Base-by-base conservation (phyloP, 2,113 vertebrate genomes). In the Picathartes gymnocephalus region DNA sequence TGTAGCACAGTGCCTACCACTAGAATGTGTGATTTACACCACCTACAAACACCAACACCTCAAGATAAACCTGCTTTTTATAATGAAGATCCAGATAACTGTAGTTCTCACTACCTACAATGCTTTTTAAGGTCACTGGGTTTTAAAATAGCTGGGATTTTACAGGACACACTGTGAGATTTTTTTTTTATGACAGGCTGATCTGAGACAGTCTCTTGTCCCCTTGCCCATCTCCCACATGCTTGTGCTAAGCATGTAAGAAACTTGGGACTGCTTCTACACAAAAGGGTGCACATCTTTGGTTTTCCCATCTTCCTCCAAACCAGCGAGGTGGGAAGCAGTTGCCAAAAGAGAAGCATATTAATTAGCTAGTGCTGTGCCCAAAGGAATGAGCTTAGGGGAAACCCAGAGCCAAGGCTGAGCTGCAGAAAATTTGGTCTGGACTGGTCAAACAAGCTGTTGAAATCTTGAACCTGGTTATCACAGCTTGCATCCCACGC, bases 1-100 rank as follows among this genome's bases (percentile, higher is more conserved):
- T 97, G 83, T 97, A 95, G 97, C 97, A 98, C 87, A 95, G 94
- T 62, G 92, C 88, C 88, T 84, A 64, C 85, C 95, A 79, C 72
- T 65, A 86, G 76, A 91, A 87, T 19, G 78, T 92, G 58, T 68
- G 94, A 96, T 87, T 96, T 95, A 90, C 45, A 95, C 86, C 65
- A 71, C 86, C 72, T 69, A 90, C 84, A 88, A 97, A 95, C 57
- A 54, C 68, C 89, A 93, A 88, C 60, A 86, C 83, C 82, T 96
- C 39, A 21, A 96, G 91, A 90, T 91, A 93, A 94, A 97, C 66
- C 24, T 84, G 78, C 39, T 86, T 24, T 56, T 90, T 70, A 58
- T 11, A 83, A 76, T 82, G 57, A 86, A 76, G 65, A 73, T 66
- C 20, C 81, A 54, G 35, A 37, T 56, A 84, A 77, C 68, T 73